Base-by-base conservation (phyloP, 2,888 invertebrate species). In the Schrankia costaestrigalis region DNA sequence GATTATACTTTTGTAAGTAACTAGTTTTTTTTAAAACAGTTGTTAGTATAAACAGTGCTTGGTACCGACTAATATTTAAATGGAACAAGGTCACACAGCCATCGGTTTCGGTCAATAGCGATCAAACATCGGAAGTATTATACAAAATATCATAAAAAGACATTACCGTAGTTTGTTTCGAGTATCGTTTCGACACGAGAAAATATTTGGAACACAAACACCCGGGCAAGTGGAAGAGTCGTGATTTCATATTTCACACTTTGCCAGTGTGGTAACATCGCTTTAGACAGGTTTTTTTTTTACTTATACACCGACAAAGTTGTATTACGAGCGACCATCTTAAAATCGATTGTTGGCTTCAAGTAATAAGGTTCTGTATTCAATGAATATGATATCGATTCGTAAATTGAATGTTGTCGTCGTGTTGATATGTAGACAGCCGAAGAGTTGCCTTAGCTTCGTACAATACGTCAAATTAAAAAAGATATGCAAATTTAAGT, bases 221-320 rank as follows among this genome's bases (percentile, higher is more conserved):
- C 64, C 71, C 63, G 70, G 64, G 71, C 78, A 68, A 78, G 78
- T 78, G 73, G 72, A 69, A 70, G 74, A 80, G 71, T 87, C 87
- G 87, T 87, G 87, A 87, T 87, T 87, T 84, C 84, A 85, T 87
- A 85, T 85, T 87, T 87, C 85, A 86, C 87, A 87, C 87, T 84
- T 79, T 67, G 71, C 70, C 67, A 75, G 81, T 78, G 79, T 73
- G 74, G 78, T 75, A 75, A 76, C 71, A 68, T 65, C 63, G 71
- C 61, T 66, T 64, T 64, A 63, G 71, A 81, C 83, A 76, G 80
- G 84, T 83, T 80, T 71, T 68, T 73, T 78, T 77, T 73, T 72
- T 66, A 65, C 70, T 73, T 69, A 63, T 63, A 62, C 54, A 57
- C 37, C 58, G 51, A 56, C 58, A 47, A 49, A 55, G 46, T 41